Conservation (phyloP, 2,113 vertebrate species). For the Silurus glanis region DNA sequence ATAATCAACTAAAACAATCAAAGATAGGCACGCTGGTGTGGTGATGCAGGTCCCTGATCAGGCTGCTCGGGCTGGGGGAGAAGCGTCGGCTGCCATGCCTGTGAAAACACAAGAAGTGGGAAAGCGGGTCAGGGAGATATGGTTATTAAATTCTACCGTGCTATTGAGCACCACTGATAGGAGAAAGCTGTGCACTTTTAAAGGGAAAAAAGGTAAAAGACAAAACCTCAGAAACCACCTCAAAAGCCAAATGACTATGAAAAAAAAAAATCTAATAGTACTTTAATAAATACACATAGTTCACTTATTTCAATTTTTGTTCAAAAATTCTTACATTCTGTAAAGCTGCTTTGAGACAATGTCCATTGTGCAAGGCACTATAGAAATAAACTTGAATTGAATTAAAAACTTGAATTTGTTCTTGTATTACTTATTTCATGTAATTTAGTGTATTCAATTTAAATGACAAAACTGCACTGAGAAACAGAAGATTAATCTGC, state of each 20-base stretch:
- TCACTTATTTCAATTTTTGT: too few species aligned
- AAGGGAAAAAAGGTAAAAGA: slow-evolving; percentile 41
- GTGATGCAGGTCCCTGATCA: slow-evolving; percentile 67
- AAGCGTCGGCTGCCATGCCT: slow-evolving; percentile 71
- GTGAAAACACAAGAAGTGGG: slow-evolving; percentile 54
- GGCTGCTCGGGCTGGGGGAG: slow-evolving; percentile 65
- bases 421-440: too few species aligned
- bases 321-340: too few species aligned
- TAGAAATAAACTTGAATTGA: too few species aligned
- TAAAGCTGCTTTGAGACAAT: too few species aligned
- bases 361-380: too few species aligned
- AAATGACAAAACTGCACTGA: not conserved
- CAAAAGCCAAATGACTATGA: not conserved
- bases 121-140: slow-evolving; percentile 75
- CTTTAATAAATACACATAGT: too few species aligned
- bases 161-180: slow-evolving; percentile 71
- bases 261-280: not conserved
- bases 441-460: not conserved
- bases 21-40: slow-evolving; percentile 63
- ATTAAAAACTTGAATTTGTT: too few species aligned
- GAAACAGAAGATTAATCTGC: not conserved
- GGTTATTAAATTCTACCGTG: slow-evolving; percentile 70
- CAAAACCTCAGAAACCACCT: not conserved
- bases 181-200: slow-evolving; percentile 41
- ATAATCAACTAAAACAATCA: slow-evolving; percentile 70